A percentile compares a stretch with the other conserved stretches of the same genome.
Conservation (phyloP, 2,888 invertebrate genomes). For the Alloplasta piceator region DNA sequence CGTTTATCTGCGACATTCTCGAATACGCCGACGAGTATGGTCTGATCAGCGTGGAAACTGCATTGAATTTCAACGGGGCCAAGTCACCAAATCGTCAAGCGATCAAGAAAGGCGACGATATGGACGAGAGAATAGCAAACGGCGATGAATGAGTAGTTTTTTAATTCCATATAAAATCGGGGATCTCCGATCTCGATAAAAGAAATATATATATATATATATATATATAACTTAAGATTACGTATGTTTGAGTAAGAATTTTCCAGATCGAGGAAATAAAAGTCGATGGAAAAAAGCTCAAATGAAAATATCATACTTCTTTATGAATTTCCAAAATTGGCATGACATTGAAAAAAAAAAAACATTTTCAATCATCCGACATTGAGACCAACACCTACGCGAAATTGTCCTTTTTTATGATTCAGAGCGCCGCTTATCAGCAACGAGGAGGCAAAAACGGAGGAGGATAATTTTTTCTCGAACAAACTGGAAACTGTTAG, state of each 20-base stretch:
- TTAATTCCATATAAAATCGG: not conserved
- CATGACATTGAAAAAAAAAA: not conserved
- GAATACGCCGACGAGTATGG: conserved; percentile 93
- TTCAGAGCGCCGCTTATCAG: conserved; percentile 87
- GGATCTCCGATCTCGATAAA: not conserved
- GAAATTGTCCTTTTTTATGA: conserved; percentile 86
- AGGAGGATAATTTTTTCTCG: conserved; percentile 86
- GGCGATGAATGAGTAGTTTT: conserved; percentile 75
- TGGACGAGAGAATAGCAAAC: conserved; percentile 78
- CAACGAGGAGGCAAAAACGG: conserved; percentile 87
- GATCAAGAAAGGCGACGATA: conserved; percentile 71
- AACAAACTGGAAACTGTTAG: conserved; percentile 86
- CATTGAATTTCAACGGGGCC: conserved; percentile 73
- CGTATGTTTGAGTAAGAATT: not conserved
- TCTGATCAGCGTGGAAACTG: conserved; percentile 84
- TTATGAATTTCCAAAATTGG: not conserved
- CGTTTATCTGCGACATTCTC: conserved; percentile 93
- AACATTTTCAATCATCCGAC: conserved; percentile 75
- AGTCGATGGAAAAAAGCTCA: not conserved
- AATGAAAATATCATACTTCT: not conserved
- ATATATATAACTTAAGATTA: not conserved
- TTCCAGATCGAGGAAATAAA: conserved; percentile 30
- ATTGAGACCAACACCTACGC: conserved; percentile 87
- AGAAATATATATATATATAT: not conserved
- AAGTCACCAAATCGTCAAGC: conserved; percentile 68